Conservation (phyloP, 2,797 vertebrate genomes). For the Syncerus caffer region DNA sequence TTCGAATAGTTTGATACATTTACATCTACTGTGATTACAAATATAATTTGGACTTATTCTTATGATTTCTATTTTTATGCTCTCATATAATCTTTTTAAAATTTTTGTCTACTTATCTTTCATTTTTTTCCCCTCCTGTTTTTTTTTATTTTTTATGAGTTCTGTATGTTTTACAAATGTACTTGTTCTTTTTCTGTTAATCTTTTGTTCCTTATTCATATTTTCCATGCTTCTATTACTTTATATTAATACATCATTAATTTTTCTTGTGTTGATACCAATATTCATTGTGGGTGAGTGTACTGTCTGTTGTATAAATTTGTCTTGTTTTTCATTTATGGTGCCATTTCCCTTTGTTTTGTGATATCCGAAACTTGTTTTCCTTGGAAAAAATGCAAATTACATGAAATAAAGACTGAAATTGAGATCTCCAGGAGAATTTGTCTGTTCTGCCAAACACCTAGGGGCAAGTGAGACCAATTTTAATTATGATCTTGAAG, state of each 20-base stretch:
- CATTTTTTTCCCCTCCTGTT: neutral
- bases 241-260: neutral
- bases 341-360: neutral
- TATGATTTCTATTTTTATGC: neutral
- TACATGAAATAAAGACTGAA: neutral
- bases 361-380: neutral
- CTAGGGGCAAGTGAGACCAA: neutral
- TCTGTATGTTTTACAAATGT: neutral
- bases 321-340: neutral
- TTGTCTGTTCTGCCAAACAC: neutral
- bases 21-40: neutral
- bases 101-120: neutral
- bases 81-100: neutral
- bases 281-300: neutral
- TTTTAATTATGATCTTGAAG: neutral
- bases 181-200: neutral
- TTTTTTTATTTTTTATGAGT: neutral
- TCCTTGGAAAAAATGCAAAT: neutral
- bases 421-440: neutral
- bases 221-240: neutral
- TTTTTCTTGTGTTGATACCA: neutral
- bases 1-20: neutral
- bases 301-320: neutral
- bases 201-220: neutral
- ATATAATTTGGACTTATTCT: neutral